Base-by-base conservation (phyloP, 2,797 vertebrate genomes). In the Sphenopsis melanotis region DNA sequence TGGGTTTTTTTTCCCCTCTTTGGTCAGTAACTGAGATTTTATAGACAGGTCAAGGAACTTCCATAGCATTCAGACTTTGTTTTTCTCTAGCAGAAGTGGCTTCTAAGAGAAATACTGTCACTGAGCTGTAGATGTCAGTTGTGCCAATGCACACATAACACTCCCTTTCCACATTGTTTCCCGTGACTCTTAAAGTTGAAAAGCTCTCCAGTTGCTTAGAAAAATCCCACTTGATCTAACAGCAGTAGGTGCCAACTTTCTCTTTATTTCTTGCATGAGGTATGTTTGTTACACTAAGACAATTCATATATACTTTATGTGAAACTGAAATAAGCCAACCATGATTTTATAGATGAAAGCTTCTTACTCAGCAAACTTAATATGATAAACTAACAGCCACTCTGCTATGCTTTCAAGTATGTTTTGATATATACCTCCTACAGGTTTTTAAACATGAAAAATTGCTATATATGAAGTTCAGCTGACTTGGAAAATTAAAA, bases 111-210 rank as follows among this genome's bases (percentile, higher is more conserved):
- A 80, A 64, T 93, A 57, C 7, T 89, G 76, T 95, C 36, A 56
- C 16, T 50, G 65, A 72, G 52, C 72, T 87, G 71, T 70, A 79
- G 81, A 57, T 95, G 91, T 93, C 65, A 87, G 46, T 81, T 87
- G 87, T 95, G 89, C 94, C 91, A 96, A 91, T 71, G 95, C 95
- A 96, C 83, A 96, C 97, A 95, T 65, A 77, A 87, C 87, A 89
- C 96, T 93, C 94, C 94, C 93, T 83, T 94, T 93, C 49, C 79
- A 87, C 87, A 39, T 49, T 93, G 91, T 91, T 97, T 89, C 76
- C 55, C 6, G 23, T 90, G 87, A 82, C 91, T 90, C 72, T 80
- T 81, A 50, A 90, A 83, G 78, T 96, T 93, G 69, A 90, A 86
- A 95, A 96, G 76, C 84, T 88, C 53, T 93, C 52, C 50, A 52